These are phyloP conservation scores for Adelosebastes latens DNA, from an alignment of 2,797 vertebrate genomes.

Conservation along the genomic window DNA sequence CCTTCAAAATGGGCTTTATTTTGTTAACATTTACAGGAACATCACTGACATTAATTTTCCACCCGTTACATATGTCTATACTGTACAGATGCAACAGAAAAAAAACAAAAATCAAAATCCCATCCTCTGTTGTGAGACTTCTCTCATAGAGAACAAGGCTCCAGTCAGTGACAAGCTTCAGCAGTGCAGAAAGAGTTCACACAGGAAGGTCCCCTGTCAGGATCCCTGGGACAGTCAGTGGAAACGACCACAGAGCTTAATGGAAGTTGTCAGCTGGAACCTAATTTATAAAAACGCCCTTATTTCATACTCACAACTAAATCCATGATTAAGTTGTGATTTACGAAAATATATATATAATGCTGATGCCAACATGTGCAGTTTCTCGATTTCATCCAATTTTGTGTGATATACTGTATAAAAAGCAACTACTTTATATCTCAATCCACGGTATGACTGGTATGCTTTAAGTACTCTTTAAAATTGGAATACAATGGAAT, in stretches of 20 bases:
- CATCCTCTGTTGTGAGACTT: slow-evolving; percentile 62
- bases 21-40: slow-evolving; percentile 85
- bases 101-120: slow-evolving; percentile 40
- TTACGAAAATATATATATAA: slow-evolving; percentile 26
- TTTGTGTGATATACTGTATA: slow-evolving; percentile 18
- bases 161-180: slow-evolving; percentile 71
- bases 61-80: slow-evolving; percentile 78
- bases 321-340: slow-evolving; percentile 13
- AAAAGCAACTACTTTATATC: slow-evolving; percentile 13
- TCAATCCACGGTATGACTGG: neutral
- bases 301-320: slow-evolving; percentile 20
- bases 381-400: slow-evolving; percentile 35
- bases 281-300: slow-evolving; percentile 45
- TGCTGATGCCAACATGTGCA: slow-evolving; percentile 51
- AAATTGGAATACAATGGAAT: slow-evolving; percentile 45
- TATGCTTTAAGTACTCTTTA: slow-evolving; percentile 34
- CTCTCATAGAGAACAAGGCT: slow-evolving; percentile 62
- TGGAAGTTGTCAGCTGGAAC: slow-evolving; percentile 41
- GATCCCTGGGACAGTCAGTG: slow-evolving; percentile 59
- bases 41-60: slow-evolving; percentile 84
- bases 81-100: slow-evolving; percentile 80
- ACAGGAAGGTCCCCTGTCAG: slow-evolving; percentile 48
- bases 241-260: slow-evolving; percentile 50
- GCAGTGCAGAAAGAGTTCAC: slow-evolving; percentile 71
- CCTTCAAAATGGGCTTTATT: slow-evolving; percentile 86